Evolutionary conservation across 23 tunicate species (phyloP), one percentile per base, ranked within the genome.

Genomic region (Ascidia mentula): DNA sequence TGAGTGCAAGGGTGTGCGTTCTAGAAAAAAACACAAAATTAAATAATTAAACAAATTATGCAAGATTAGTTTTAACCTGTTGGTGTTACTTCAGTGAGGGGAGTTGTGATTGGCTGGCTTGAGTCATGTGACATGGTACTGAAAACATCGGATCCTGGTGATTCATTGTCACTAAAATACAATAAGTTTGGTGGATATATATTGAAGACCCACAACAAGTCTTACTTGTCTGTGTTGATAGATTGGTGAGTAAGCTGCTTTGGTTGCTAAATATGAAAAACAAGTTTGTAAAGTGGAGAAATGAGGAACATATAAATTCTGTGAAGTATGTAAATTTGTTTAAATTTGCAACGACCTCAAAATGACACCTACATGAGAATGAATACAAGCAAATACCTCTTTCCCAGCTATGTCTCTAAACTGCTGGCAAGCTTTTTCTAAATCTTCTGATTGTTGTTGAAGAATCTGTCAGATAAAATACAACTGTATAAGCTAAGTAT

Each of bases 371-470:
- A 53, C 65, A 53, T 3, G 65, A 9, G 12, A 42, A 42, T 9
- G 53, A 42, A 42, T 9, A 12, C 15, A 42, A 42, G 15, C 15
- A 15, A 42, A 53, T 9, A 53, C 65, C 1, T 53, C 65, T 5
- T 53, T 53, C 13, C 24, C 28, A 9, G 65, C 65, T 28, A 53
- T 53, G 22, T 53, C 65, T 33, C 59, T 79, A 4, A 79, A 34
- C n/a, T 79, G 73, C 36, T 60, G 60, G 31, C 73, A 34, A 8
- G 70, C 74, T 36, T 34, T 70, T 60, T 79, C 83, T 15, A 79
- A 45, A 60, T 79, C 83, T 0, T 38, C 28, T 36, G 73, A 60
- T 38, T 79, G 83, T 22, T 79, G 69, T 30, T 60, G 31, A 2
- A 79, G 35, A 36, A 79, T 79, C 83, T 79, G 69, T n/a, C 30